These are phyloP conservation scores for Caenorhabditis sp. DNA, from an alignment of 2,888 invertebrate genomes.

Conservation along the genomic window DNA sequence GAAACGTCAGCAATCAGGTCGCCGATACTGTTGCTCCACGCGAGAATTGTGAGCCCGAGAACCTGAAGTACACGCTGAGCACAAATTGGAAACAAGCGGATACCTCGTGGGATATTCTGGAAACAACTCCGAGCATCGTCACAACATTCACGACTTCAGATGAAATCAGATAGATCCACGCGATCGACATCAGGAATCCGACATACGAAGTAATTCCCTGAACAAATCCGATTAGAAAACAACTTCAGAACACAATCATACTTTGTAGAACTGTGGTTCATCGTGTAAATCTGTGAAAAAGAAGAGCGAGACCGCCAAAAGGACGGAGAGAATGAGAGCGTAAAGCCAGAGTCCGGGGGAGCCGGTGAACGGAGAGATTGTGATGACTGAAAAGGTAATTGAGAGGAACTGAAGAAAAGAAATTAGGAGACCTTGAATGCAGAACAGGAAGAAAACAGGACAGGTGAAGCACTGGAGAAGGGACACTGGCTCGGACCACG, in stretches of 20 bases:
- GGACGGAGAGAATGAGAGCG: slow-evolving; percentile 57
- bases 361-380: slow-evolving; percentile 32
- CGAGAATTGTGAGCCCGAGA: slow-evolving; percentile 84
- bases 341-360: slow-evolving; percentile 60
- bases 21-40: slow-evolving; percentile 84
- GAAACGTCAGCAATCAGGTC: slow-evolving; percentile 83
- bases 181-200: slow-evolving; percentile 83
- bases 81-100: background rate
- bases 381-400: no score
- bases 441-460: slow-evolving; percentile 78
- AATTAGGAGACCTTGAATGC: no score
- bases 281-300: slow-evolving; percentile 58
- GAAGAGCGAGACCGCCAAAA: slow-evolving; percentile 49
- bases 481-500: slow-evolving; percentile 83
- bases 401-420: no score
- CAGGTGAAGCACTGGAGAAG: slow-evolving; percentile 82
- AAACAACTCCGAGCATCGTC: slow-evolving; percentile 83
- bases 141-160: slow-evolving; percentile 83
- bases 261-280: slow-evolving; percentile 68
- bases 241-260: no score
- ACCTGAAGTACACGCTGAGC: slow-evolving; percentile 77
- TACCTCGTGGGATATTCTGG: slow-evolving; percentile 75
- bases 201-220: slow-evolving; percentile 79
- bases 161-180: slow-evolving; percentile 83
- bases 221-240: slow-evolving; percentile 1